Evolutionary conservation across 2,888 invertebrate species (phyloP), one percentile per base, ranked within the genome.

Genomic region (Drosophila quinaria): DNA sequence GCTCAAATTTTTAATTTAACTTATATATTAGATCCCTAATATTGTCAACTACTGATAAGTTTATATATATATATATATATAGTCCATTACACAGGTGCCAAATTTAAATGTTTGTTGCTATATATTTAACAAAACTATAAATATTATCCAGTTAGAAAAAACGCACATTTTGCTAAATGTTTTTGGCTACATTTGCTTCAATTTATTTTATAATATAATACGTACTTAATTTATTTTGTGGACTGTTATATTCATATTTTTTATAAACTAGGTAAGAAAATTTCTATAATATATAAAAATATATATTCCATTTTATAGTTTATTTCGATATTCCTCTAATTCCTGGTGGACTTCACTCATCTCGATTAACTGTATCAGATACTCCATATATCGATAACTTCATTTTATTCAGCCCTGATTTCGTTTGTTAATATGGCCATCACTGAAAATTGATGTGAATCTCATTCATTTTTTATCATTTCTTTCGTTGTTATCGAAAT

Each of bases 401-500:
- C 8, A 19, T 22, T 4, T 19, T 19, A 31, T 8, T 19, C 49
- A 39, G 3, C 55, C 6, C 33, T 44, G n/a, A 15, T 25, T 35
- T 25, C 15, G 17, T 37, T 64, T 49, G 37, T 60, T 52, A 17
- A 35, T 50, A 44, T 35, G 35, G 39, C 15, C 67, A 55, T 56
- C 67, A 17, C 67, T 44, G 31, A 42, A 33, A 54, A 37, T 41
- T 50, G 42, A 47, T 47, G 47, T 37, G 37, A 51, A 41, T 50
- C 22, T 33, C 52, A 22, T 22, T 4, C 22, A 22, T 22, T n/a
- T n/a, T n/a, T n/a, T n/a, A 22, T 22, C 4, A 19, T 19, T 60
- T 46, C 49, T 62, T 35, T 78, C 62, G 73, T 86, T 81, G 79
- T 67, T 75, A 59, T 81, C 85, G 70, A 87, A 87, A 83, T 85